These are phyloP conservation scores for Macrobrachium nipponense DNA, from an alignment of 1,140 invertebrate species.

Conservation along the genomic window DNA sequence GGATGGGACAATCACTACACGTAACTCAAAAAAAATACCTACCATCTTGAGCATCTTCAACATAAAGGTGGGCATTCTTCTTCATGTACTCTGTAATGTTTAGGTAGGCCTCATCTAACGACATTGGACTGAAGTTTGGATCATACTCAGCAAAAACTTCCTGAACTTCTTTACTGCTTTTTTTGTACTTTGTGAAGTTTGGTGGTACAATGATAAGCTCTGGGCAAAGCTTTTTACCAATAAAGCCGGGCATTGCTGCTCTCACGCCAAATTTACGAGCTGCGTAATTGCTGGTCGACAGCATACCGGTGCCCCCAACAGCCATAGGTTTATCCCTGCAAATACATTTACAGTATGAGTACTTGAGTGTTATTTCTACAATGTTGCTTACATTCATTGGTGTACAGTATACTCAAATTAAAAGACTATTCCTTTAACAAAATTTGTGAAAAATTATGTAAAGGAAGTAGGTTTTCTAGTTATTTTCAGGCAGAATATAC, in stretches of 20 bases:
- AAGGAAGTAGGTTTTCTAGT: no score
- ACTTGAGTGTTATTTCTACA: background rate
- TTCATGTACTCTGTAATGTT: conserved; percentile 73
- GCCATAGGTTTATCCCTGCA: conserved; percentile 75
- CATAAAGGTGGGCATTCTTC: conserved; percentile 25
- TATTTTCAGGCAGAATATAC: no score
- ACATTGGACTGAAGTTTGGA: conserved; percentile 71
- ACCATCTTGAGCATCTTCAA: conserved; percentile 66
- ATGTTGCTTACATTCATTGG: background rate
- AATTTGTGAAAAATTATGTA: no score
- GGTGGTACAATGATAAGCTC: conserved; percentile 73
- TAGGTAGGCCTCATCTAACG: conserved; percentile 78
- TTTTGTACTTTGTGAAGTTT: conserved; percentile 74
- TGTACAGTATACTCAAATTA: no score
- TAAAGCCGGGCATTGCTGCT: conserved; percentile 81
- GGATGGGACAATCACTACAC: background rate
- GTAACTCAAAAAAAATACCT: background rate
- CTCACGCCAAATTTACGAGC: conserved; percentile 77
- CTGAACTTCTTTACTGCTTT: conserved; percentile 70
- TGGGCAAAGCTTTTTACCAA: conserved; percentile 77
- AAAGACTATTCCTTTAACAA: no score
- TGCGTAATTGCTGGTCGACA: conserved; percentile 78
- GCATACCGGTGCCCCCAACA: conserved; percentile 75
- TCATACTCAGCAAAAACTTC: conserved; percentile 72
- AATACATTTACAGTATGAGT: background rate